Evolutionary conservation across 2,888 invertebrate genomes (phyloP), one percentile per base, ranked within the genome.

Genomic region (Eristalis arbustorum): DNA sequence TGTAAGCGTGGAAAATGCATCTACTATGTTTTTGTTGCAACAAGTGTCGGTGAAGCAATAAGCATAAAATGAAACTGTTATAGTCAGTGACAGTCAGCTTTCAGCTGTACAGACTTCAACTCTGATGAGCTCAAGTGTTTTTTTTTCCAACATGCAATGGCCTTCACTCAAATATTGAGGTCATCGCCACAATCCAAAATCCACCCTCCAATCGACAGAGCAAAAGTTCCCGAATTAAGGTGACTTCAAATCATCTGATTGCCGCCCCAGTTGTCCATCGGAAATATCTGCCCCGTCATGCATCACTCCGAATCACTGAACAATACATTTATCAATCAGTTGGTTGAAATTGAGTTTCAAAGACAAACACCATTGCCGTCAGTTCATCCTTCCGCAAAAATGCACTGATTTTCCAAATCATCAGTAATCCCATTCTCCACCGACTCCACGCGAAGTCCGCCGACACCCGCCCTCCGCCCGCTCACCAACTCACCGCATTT

Each of bases 351-450:
- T 57, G 67, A 74, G 68, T 80, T 80, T 74, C 56, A 67, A 74
- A 63, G 72, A 68, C 62, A 84, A 75, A 84, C 61, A 69, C 64
- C 64, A 63, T 31, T 28, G 49, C 18, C 84, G 64, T 49, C 18
- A 18, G 49, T 72, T 71, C 81, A 85, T 74, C 77, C 73, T 85
- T 85, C 84, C 76, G 69, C 81, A 69, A 81, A 85, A 85, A 85
- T 85, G 73, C 76, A 78, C 82, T 87, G 85, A 87, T 82, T 87
- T 82, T 78, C 77, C 74, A 87, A 87, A 78, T 87, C 74, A 87
- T 76, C 82, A 72, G 71, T 78, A 87, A 78, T 87, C 85, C 71
- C 63, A 77, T 85, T 85, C n/a, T n/a, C 49, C 57, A 28, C 42
- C 40, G 42, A 14, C 40, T 8, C 40, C 57, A 28, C n/a, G 18